Conservation (phyloP, 2,797 vertebrate species). For the Sebastes trivittatus region DNA sequence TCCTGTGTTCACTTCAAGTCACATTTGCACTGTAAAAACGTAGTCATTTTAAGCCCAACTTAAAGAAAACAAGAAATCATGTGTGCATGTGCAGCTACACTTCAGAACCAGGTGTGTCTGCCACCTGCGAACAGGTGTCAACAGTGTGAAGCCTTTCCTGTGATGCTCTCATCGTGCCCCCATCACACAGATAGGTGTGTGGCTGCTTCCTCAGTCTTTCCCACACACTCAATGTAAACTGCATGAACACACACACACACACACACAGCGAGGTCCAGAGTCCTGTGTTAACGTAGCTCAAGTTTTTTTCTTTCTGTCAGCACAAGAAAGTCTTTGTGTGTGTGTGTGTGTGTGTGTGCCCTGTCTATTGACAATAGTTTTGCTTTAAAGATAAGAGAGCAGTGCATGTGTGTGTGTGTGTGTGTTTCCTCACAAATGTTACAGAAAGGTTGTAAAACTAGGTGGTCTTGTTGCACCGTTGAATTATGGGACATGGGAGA, state of each 20-base stretch:
- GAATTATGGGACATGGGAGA: conserved; percentile 55
- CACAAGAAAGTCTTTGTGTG: conserved; percentile 50
- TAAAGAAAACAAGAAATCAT: no score
- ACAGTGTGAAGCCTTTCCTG: conserved; percentile 61
- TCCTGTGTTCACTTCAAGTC: background rate
- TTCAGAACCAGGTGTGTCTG: conserved; percentile 53
- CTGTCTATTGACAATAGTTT: conserved; percentile 42
- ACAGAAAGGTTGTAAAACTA: conserved; percentile 40
- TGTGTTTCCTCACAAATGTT: conserved; percentile 9
- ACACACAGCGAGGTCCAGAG: conserved; percentile 14
- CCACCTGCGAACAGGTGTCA: conserved; percentile 59
- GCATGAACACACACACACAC: conserved; percentile 18
- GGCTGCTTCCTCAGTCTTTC: conserved; percentile 32
- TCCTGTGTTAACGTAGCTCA: conserved; percentile 14
- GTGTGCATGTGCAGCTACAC: background rate
- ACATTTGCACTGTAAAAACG: no score
- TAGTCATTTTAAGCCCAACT: no score
- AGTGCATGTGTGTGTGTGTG: conserved; percentile 1
- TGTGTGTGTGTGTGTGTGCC: conserved; percentile 3
- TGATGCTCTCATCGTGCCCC: conserved; percentile 67
- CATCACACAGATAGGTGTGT: conserved; percentile 57
- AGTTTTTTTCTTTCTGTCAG: conserved; percentile 49
- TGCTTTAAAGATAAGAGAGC: conserved; percentile 71
- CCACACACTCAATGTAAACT: conserved; percentile 49
- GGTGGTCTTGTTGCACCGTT: conserved; percentile 63